Evolutionary conservation across 2,888 invertebrate genomes (phyloP).

Genomic region (Torymus texanus): DNA sequence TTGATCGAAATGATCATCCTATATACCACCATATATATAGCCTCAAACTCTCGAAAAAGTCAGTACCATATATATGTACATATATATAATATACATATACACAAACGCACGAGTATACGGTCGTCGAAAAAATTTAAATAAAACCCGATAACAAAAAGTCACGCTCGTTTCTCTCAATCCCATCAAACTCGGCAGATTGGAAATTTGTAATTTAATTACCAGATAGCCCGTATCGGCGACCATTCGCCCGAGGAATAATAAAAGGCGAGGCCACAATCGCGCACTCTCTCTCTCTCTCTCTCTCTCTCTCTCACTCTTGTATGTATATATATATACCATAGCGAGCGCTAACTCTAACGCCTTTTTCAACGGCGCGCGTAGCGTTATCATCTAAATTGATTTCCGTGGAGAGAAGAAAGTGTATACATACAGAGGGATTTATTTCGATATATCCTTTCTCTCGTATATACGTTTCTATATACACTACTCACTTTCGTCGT

Average conservation of each 20-base stretch:
- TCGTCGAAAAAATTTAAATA: slow-evolving; percentile 20
- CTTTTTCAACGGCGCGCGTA: slow-evolving; percentile 28
- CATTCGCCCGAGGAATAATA: background rate
- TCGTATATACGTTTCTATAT: too few relatives aligned
- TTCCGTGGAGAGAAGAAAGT: slow-evolving; percentile 20
- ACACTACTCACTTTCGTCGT: too few relatives aligned
- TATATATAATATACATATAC: too few relatives aligned
- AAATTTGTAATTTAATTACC: slow-evolving; percentile 51
- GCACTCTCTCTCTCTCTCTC: too few relatives aligned
- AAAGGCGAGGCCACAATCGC: background rate
- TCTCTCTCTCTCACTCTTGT: background rate
- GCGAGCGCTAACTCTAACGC: background rate
- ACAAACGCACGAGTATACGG: too few relatives aligned
- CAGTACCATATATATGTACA: too few relatives aligned
- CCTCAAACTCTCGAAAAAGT: too few relatives aligned
- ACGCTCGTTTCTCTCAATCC: slow-evolving; percentile 12
- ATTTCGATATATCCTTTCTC: too few relatives aligned
- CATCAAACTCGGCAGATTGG: slow-evolving; percentile 22
- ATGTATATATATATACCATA: too few relatives aligned
- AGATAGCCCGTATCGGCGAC: slow-evolving; percentile 39
- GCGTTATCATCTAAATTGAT: slow-evolving; percentile 44
- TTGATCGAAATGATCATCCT: background rate
- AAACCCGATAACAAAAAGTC: slow-evolving; percentile 14
- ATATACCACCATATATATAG: too few relatives aligned
- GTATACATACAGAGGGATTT: too few relatives aligned